Evolutionary conservation across 1,140 invertebrate species (phyloP).

Genomic region (Achroia grisella): DNA sequence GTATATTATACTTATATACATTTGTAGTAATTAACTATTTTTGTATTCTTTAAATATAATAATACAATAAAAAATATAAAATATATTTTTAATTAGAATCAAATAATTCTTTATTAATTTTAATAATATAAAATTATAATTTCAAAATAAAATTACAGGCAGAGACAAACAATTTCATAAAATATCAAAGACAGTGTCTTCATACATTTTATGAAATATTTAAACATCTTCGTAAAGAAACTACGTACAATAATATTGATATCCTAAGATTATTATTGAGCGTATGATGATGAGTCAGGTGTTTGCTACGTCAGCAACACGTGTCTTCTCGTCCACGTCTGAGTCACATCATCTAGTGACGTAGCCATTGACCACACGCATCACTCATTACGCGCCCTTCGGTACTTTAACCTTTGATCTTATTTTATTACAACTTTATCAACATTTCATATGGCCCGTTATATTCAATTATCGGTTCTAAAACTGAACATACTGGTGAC

Average conservation of each 20-base stretch:
- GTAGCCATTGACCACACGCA: conserved; percentile 23
- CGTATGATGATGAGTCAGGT: conserved; percentile 44
- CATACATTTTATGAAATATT: too few relatives aligned
- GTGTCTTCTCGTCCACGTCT: conserved; percentile 31
- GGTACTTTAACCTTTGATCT: conserved; percentile 26
- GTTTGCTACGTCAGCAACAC: conserved; percentile 46
- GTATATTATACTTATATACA: too few relatives aligned
- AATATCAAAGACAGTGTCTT: too few relatives aligned
- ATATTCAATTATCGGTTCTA: neutral
- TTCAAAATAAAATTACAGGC: too few relatives aligned
- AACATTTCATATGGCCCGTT: conserved; percentile 1
- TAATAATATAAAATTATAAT: too few relatives aligned
- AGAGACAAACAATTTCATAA: too few relatives aligned
- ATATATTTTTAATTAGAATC: too few relatives aligned
- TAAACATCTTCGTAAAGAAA: conserved; percentile 1
- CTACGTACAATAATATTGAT: conserved; percentile 2
- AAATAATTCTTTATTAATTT: too few relatives aligned
- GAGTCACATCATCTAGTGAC: conserved; percentile 53
- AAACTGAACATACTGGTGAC: neutral
- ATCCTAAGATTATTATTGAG: conserved; percentile 1
- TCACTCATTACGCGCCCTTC: conserved; percentile 23
- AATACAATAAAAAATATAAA: too few relatives aligned
- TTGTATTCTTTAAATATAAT: too few relatives aligned
- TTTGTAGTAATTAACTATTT: too few relatives aligned
- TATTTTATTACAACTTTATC: conserved; percentile 12